phyloP scores from a whole-genome alignment of 1,140 invertebrate species.

The Drosophila orena region DNA sequence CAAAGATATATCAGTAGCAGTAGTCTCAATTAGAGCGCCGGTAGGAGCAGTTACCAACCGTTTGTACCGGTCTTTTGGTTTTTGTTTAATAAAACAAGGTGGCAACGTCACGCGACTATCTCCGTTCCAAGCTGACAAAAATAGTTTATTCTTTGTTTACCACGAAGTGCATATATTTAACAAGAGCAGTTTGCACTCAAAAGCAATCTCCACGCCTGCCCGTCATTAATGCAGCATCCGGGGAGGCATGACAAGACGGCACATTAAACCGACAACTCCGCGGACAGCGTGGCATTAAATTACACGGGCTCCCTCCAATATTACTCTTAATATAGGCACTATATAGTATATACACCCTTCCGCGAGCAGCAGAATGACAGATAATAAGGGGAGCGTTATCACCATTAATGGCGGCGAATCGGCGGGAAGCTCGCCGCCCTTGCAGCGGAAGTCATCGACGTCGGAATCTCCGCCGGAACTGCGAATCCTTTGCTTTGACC shows the following conservation, averaged over 20 bases:
- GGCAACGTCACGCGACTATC: neutral
- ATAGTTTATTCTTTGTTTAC: slow-evolving; percentile 14
- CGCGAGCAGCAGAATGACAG: slow-evolving; percentile 29
- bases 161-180: neutral
- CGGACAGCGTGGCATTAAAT: slow-evolving; percentile 45
- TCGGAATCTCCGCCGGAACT: slow-evolving; percentile 79
- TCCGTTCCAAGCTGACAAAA: neutral
- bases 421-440: slow-evolving; percentile 3
- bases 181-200: neutral
- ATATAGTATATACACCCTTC: slow-evolving; percentile 15
- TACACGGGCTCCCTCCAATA: neutral
- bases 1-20: neutral
- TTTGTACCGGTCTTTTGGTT: neutral
- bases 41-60: neutral
- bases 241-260: slow-evolving; percentile 28
- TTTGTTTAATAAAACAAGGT: too few relatives aligned
- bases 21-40: neutral
- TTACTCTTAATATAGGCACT: slow-evolving; percentile 36
- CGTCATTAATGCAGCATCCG: slow-evolving; percentile 2
- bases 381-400: slow-evolving; percentile 60
- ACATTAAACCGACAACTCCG: neutral
- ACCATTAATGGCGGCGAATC: slow-evolving; percentile 40
- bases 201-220: neutral
- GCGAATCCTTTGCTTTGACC: slow-evolving; percentile 91
- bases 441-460: slow-evolving; percentile 54